Base-by-base conservation (phyloP, 2,888 invertebrate genomes). In the Tridacna gigas region DNA sequence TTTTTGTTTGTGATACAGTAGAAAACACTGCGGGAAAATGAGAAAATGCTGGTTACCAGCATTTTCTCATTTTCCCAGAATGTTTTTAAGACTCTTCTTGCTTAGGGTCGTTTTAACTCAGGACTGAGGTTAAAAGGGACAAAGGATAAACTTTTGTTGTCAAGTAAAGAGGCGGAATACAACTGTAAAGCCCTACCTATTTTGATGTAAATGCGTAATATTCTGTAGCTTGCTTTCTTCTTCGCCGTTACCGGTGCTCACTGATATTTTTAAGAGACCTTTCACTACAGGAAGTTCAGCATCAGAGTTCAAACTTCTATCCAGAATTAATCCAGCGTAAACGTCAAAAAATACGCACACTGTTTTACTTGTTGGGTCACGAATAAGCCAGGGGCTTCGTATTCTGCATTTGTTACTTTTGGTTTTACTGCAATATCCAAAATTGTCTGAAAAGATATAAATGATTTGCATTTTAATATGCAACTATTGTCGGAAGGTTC, bases 271-370 rank as follows among this genome's bases (percentile, higher is more conserved):
- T 5, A 71, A 51, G 22, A 51, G 56, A 0, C 71, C 71, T 51
- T 71, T 47, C 45, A 71, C 22, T 26, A 22, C 51, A 4, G 25
- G 9, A 51, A 51, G 51, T 13, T 25, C 47, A 13, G 47, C 25
- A 25, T 13, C 25, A 9, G 51, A 25, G 15, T 26, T 48, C 13
- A 28, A 26, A 18, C 71, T 47, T 26, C 20, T 71, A 5, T 25
- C 63, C 2, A n/a, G 22, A 18, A n/a, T 18, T 51, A 47, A 15
- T 25, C 51, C 71, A 13, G 71, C 51, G 25, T 22, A 71, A 11
- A 71, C 71, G 20, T 71, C 71, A 48, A 71, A 15, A 51, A 71
- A 71, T 51, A 71, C 45, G 51, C 71, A 71, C 20, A 71, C 26
- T 4, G 22, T 71, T 26, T 48, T 48, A 71, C 71, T 71, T 13